Evolutionary conservation across 2,888 invertebrate species (phyloP).

Genomic region (Craniophora ligustri): DNA sequence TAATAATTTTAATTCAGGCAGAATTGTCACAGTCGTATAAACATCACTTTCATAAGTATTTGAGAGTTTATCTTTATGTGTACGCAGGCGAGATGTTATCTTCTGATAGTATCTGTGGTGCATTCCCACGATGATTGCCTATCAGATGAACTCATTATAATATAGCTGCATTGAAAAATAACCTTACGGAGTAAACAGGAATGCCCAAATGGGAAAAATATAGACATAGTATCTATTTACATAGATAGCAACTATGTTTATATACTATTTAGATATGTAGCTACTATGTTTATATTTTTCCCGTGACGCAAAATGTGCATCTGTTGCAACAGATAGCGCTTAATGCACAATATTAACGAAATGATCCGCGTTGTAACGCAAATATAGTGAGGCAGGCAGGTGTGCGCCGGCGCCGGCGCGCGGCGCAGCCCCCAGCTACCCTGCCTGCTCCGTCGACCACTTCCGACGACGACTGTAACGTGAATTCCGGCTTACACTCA

Average conservation of each 20-base stretch:
- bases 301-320: constrained; percentile 30
- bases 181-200: constrained; percentile 24
- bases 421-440: constrained; percentile 67
- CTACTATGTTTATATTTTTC: too few species aligned
- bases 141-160: constrained; percentile 15
- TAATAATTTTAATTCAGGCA: too few species aligned
- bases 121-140: constrained; percentile 38
- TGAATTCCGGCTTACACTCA: constrained; percentile 61
- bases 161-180: constrained; percentile 18
- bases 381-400: constrained; percentile 75
- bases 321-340: constrained; percentile 34
- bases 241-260: too few species aligned
- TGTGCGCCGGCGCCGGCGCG: constrained; percentile 72
- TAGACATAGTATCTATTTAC: too few species aligned
- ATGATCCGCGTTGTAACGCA: constrained; percentile 53
- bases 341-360: constrained; percentile 41
- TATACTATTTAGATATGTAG: too few species aligned
- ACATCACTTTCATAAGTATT: constrained; percentile 4
- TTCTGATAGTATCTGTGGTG: constrained; percentile 23
- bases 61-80: constrained; percentile 9
- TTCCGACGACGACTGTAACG: constrained; percentile 69
- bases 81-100: constrained; percentile 38
- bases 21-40: too few species aligned
- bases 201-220: constrained; percentile 10
- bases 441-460: constrained; percentile 54